Evolutionary conservation across 2,888 invertebrate genomes (phyloP), one percentile per base, ranked within the genome.

Genomic region (Macrophya annulata): DNA sequence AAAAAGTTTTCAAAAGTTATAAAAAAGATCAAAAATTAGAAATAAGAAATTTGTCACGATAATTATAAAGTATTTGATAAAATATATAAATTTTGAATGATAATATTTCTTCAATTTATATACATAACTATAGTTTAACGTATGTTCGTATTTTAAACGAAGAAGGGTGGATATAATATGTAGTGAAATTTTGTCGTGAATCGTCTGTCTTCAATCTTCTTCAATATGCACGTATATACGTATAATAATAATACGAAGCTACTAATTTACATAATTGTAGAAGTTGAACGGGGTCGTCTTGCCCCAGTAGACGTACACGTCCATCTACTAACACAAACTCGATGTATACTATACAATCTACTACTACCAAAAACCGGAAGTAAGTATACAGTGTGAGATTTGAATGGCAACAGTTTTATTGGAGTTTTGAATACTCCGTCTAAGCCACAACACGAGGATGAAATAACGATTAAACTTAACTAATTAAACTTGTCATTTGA

Each of bases 401-500:
- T 71, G 74, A 45, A 62, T 65, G 83, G 59, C 62, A 37, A 76
- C 40, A 85, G 62, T 86, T 86, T 85, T 74, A 79, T 43, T 71
- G 68, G 68, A 85, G 84, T 85, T 85, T 77, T 17, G 55, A 79
- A 85, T 55, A 43, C 51, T 76, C 76, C 62, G 45, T 59, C 71
- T 37, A 9, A 31, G 17, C 71, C 84, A n/a, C 48, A 31, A 71
- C 71, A 71, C 72, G 55, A 79, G 71, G 15, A 21, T 77, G 43
- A 86, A 55, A 81, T 25, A 65, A 76, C 76, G 71, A 79, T 72
- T 79, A 55, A 84, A 86, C 71, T 86, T 84, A 43, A n/a, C 31
- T 79, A 79, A 86, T 84, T 85, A 85, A 81, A 84, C 40, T 72
- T 79, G 21, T 86, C 76, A 86, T 84, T 86, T 71, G 59, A 86